phyloP scores from a whole-genome alignment of 2,888 invertebrate species.

The Habrosyne pyritoides region DNA sequence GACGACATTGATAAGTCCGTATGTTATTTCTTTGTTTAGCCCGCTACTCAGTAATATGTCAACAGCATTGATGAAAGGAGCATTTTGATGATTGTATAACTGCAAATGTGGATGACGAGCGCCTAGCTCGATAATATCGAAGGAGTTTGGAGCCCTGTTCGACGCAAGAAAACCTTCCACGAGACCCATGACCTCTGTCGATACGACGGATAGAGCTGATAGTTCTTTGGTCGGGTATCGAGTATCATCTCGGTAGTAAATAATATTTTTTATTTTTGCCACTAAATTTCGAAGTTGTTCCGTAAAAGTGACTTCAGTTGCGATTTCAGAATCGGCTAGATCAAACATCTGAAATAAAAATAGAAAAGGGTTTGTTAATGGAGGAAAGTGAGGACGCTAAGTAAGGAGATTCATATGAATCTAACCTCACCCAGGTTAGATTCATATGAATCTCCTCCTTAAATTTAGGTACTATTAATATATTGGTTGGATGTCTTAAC shows the following conservation, averaged over 20 bases:
- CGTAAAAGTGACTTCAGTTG: constrained; percentile 87
- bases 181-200: constrained; percentile 84
- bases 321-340: constrained; percentile 85
- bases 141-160: constrained; percentile 75
- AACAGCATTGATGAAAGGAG: constrained; percentile 77
- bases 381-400: background rate
- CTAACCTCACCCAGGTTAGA: too few relatives aligned
- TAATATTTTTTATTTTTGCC: constrained; percentile 78
- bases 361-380: background rate
- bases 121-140: constrained; percentile 74
- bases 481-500: too few relatives aligned
- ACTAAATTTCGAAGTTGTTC: constrained; percentile 84
- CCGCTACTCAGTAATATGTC: constrained; percentile 77
- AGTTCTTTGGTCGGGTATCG: constrained; percentile 79
- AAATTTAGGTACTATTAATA: too few relatives aligned
- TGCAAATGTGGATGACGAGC: constrained; percentile 75
- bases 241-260: constrained; percentile 71
- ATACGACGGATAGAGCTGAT: constrained; percentile 83
- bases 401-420: too few relatives aligned
- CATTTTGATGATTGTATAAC: constrained; percentile 76
- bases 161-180: constrained; percentile 84
- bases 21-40: constrained; percentile 77
- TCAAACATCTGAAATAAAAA: constrained; percentile 86
- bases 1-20: constrained; percentile 77
- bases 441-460: too few relatives aligned